Percentiles rank a stretch among this genome's conserved stretches.
Evolutionary conservation across 2,888 invertebrate genomes (phyloP).

Genomic region (Andricus quercusramuli): DNA sequence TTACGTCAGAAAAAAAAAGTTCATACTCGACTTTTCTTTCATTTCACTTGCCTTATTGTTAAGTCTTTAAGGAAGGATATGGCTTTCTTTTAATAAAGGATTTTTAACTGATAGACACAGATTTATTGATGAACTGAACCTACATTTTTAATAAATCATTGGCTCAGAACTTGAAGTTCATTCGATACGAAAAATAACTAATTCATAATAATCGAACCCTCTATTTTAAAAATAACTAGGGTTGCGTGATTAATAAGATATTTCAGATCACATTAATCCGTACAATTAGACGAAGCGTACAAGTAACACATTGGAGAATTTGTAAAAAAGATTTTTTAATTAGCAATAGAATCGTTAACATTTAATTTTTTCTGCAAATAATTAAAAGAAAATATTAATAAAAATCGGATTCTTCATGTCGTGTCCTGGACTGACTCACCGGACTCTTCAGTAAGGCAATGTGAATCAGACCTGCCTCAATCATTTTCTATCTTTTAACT

Average conservation of each 20-base stretch:
- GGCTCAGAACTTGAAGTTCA: neutral
- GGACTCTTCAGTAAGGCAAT: too few species aligned
- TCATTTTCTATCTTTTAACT: too few species aligned
- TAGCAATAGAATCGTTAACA: too few species aligned
- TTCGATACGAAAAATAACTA: neutral
- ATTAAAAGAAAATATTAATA: too few species aligned
- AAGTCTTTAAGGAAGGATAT: neutral
- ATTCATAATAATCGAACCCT: neutral
- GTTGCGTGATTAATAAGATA: neutral
- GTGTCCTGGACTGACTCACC: too few species aligned
- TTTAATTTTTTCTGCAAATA: too few species aligned
- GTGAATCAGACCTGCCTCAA: too few species aligned
- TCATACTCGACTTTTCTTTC: neutral
- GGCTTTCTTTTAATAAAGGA: neutral
- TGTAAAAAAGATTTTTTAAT: too few species aligned
- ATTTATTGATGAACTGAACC: neutral
- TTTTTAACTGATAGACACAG: neutral
- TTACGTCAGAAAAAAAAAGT: neutral
- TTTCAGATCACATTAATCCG: neutral
- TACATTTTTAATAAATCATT: neutral
- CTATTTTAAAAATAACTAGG: neutral
- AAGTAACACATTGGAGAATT: too few species aligned
- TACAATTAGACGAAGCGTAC: neutral
- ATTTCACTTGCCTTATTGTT: neutral
- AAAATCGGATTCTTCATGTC: too few species aligned